These are phyloP conservation scores for Melinaea menophilus DNA, from an alignment of 2,888 invertebrate genomes.

Conservation along the genomic window DNA sequence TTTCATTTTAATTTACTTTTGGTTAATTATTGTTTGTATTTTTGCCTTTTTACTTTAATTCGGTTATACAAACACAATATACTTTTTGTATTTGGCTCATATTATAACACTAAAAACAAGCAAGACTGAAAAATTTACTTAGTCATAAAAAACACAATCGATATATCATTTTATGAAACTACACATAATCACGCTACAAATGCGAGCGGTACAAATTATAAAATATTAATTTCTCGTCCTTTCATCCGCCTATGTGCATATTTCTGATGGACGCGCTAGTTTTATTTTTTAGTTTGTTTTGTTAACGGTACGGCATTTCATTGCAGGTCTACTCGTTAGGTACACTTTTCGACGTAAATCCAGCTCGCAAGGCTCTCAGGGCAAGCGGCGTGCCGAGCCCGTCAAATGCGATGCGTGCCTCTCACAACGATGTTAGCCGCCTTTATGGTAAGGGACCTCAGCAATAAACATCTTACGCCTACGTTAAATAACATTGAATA, in stretches of 20 bases:
- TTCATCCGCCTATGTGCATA: slow-evolving; percentile 72
- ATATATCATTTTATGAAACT: slow-evolving; percentile 44
- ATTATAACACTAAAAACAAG: slow-evolving; percentile 11
- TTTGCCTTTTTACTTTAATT: neutral
- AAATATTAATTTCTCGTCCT: slow-evolving; percentile 36
- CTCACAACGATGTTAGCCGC: slow-evolving; percentile 77
- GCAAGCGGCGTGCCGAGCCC: slow-evolving; percentile 73
- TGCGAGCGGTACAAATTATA: slow-evolving; percentile 36
- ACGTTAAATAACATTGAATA: slow-evolving; percentile 8
- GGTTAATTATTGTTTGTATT: slow-evolving; percentile 12
- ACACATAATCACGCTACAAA: slow-evolving; percentile 61
- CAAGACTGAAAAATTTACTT: slow-evolving; percentile 5
- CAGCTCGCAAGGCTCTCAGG: slow-evolving; percentile 75
- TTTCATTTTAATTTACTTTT: slow-evolving; percentile 12
- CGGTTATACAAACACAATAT: slow-evolving; percentile 10
- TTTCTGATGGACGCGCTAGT: slow-evolving; percentile 75
- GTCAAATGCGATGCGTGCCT: slow-evolving; percentile 78
- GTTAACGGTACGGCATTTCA: slow-evolving; percentile 77
- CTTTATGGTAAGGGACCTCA: slow-evolving; percentile 67
- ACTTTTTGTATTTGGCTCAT: slow-evolving; percentile 64
- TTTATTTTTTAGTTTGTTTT: slow-evolving; percentile 71
- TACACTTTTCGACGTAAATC: slow-evolving; percentile 79
- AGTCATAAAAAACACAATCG: slow-evolving; percentile 18
- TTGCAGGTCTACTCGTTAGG: slow-evolving; percentile 80
- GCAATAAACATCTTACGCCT: slow-evolving; percentile 25